Evolutionary conservation across 2,797 vertebrate species (phyloP).

Genomic region (Anolis apletophallus): DNA sequence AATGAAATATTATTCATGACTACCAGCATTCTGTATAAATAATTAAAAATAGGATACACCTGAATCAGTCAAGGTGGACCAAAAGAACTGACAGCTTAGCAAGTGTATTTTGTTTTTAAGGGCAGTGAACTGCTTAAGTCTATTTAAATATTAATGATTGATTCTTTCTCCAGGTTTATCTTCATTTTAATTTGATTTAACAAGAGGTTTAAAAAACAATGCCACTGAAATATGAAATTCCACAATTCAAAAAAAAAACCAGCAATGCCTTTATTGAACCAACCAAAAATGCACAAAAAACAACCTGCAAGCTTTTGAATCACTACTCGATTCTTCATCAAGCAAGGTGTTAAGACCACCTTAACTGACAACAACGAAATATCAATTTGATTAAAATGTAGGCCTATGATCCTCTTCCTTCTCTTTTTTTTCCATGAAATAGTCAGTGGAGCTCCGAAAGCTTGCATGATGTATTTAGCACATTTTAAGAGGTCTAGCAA

Average conservation of each 20-base stretch:
- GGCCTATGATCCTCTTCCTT: too few species aligned
- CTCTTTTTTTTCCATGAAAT: too few species aligned
- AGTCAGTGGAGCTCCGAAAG: too few species aligned
- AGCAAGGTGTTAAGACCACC: too few species aligned
- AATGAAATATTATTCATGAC: neutral
- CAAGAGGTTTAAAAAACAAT: neutral
- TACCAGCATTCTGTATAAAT: neutral
- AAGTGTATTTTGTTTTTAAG: neutral
- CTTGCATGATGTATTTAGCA: too few species aligned
- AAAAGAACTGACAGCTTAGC: neutral
- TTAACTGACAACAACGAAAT: too few species aligned
- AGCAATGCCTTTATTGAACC: too few species aligned
- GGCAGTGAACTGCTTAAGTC: neutral
- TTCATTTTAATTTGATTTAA: conserved; percentile 3
- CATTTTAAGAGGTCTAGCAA: too few species aligned
- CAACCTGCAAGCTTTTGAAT: too few species aligned
- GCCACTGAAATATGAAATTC: neutral
- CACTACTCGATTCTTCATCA: too few species aligned
- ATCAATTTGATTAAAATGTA: too few species aligned
- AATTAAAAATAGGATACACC: neutral
- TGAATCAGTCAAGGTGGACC: neutral
- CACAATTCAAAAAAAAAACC: neutral
- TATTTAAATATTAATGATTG: conserved; percentile 1
- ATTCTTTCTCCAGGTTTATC: neutral
- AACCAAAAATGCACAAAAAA: too few species aligned